phyloP scores from a whole-genome alignment of 1,140 invertebrate genomes.

The Drosophila elegans region DNA sequence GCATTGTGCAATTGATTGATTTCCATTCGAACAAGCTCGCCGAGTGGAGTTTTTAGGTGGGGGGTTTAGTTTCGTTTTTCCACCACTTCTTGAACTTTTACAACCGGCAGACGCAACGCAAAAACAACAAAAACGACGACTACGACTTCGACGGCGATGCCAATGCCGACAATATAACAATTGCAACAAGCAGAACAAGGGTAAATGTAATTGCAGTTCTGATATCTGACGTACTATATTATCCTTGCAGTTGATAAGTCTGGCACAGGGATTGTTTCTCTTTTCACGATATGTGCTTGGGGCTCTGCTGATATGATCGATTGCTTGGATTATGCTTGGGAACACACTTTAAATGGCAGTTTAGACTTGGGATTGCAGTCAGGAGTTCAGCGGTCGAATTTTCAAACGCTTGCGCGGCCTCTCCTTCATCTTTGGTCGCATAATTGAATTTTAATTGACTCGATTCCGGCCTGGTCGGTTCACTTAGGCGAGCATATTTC shows the following conservation, averaged over 20 bases:
- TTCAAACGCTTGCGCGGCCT: slow-evolving; percentile 78
- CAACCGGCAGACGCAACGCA: slow-evolving; percentile 16
- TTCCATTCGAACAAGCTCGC: slow-evolving; percentile 56
- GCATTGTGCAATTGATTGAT: slow-evolving; percentile 72
- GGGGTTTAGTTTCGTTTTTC: slow-evolving; percentile 24
- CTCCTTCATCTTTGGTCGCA: slow-evolving; percentile 72
- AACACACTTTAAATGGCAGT: slow-evolving; percentile 28
- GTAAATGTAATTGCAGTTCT: slow-evolving; percentile 32
- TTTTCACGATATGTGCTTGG: slow-evolving; percentile 26
- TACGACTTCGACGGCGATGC: no score
- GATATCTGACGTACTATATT: slow-evolving; percentile 10
- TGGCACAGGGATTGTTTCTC: not conserved
- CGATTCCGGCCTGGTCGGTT: slow-evolving; percentile 37
- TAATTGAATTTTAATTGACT: slow-evolving; percentile 82
- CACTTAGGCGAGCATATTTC: slow-evolving; percentile 68
- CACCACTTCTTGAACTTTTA: slow-evolving; percentile 16
- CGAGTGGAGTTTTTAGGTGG: slow-evolving; percentile 15
- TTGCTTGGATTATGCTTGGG: slow-evolving; percentile 35
- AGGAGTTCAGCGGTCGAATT: slow-evolving; percentile 59
- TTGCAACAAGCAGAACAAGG: slow-evolving; percentile 25
- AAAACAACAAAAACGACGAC: slow-evolving; percentile 5
- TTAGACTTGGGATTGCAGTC: slow-evolving; percentile 28
- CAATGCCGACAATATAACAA: slow-evolving; percentile 9
- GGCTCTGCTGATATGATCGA: slow-evolving; percentile 38
- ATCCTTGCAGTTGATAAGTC: slow-evolving; percentile 17